A percentile compares a stretch with the other conserved stretches of the same genome.
phyloP scores from a whole-genome alignment of 1,140 invertebrate genomes.

The Drosophila melanogaster region DNA sequence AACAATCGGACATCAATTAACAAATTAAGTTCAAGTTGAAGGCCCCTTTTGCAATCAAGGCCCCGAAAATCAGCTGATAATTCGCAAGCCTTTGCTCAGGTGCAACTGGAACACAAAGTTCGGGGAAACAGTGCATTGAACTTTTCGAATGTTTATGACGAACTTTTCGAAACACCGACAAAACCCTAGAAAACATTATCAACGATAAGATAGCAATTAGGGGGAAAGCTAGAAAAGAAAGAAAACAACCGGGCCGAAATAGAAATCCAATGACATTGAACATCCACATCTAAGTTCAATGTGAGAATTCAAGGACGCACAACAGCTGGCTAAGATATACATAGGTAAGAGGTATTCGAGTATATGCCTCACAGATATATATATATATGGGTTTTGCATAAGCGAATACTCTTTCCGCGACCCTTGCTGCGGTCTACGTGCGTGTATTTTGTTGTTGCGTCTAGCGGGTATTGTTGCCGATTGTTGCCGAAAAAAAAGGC shows the following conservation, averaged over 20 bases:
- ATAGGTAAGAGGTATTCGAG: neutral
- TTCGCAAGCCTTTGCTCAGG: conserved; percentile 34
- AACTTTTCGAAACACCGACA: conserved; percentile 12
- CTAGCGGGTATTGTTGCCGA: conserved; percentile 43
- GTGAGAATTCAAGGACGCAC: conserved; percentile 33
- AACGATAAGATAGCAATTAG: conserved; percentile 39
- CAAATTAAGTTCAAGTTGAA: conserved; percentile 54
- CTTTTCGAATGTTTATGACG: conserved; percentile 56
- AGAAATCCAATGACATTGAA: conserved; percentile 48
- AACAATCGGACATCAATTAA: conserved; percentile 5
- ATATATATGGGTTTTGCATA: conserved; percentile 6
- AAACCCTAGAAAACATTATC: conserved; percentile 13
- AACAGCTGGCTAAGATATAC: conserved; percentile 40
- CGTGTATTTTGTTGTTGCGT: conserved; percentile 21
- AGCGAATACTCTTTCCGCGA: conserved; percentile 5
- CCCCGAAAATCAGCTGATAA: conserved; percentile 34
- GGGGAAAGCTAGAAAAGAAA: conserved; percentile 22
- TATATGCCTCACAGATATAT: conserved; percentile 9
- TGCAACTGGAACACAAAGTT: conserved; percentile 52
- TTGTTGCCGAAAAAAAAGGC: conserved; percentile 62
- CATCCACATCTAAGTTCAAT: conserved; percentile 38
- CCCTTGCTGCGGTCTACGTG: conserved; percentile 18
- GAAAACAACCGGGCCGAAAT: conserved; percentile 17
- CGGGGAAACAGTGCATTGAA: conserved; percentile 62
- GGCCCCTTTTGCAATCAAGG: conserved; percentile 17